Base-by-base conservation (phyloP, 2,888 invertebrate species). In the Tenthredo scrophulariae region DNA sequence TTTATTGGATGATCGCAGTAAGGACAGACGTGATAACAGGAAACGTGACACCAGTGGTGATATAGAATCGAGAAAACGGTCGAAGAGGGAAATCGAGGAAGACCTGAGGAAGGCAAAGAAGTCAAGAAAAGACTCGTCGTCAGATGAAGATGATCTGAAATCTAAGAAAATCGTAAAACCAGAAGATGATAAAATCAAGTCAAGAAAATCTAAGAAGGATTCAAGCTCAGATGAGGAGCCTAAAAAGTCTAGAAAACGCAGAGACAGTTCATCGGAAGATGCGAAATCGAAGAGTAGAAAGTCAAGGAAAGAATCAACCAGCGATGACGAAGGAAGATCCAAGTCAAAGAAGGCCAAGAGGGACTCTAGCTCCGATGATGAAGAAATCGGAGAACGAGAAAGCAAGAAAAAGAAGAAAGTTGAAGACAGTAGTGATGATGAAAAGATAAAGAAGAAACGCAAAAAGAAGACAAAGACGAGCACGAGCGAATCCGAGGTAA, bases 371-470 rank as follows among this genome's bases (percentile, higher is more conserved):
- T 95, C 96, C 0, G 96, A 96, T 18, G 96, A 95, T 0, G 96
- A 96, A 40, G 96, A 96, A 0, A 95, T 95, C 70, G 95, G 95
- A 0, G 96, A 96, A 62, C 96, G 95, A 87, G 96, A 96, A 87
- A 94, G 94, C 86, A 95, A 95, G 85, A 95, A 95, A 86, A 96
- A 96, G 88, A 95, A 95, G 29, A 96, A 95, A 90, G 93, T 94
- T 58, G 95, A 95, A n/a, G 95, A 94, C 70, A 95, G 95, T 87
- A 94, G 94, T 6, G 95, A 95, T 37, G 95, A 95, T 62, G 95
- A 95, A 87, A 94, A 94, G 84, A 94, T 95, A 65, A 94, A 94
- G 87, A 94, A 94, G 90, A 94, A 94, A 87, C 93, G 94, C 82
- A 94, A 94, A 88, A 94, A 94, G 89, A 93, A 92, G 80, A 88